A percentile compares a stretch with the other conserved stretches of the same genome.
Conservation (phyloP, 2,888 invertebrate genomes). For the Theristus sp. region DNA sequence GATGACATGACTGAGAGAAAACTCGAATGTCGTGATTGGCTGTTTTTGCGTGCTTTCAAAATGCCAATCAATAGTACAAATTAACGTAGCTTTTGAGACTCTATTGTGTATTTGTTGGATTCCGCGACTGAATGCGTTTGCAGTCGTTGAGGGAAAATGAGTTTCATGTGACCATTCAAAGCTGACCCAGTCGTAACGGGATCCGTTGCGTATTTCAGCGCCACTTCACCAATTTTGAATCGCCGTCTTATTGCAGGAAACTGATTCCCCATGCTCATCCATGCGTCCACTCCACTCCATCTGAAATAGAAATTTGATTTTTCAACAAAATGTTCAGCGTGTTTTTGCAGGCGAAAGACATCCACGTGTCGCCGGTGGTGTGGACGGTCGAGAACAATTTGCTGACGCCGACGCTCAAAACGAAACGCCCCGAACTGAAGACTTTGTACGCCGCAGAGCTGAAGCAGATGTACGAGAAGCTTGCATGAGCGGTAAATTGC, state of each 20-base stretch:
- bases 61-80: background rate
- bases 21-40: background rate
- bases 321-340: background rate
- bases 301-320: no score
- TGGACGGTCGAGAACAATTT: conserved; percentile 92
- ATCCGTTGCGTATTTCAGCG: no score
- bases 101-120: background rate
- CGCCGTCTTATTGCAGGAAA: no score
- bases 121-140: no score
- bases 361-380: conserved; percentile 76
- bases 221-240: no score
- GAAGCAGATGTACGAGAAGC: background rate
- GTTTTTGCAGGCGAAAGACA: conserved; percentile 46
- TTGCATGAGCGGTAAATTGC: conserved; percentile 41
- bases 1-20: background rate
- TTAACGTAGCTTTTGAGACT: background rate
- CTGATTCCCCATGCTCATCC: no score
- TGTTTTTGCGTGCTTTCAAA: background rate
- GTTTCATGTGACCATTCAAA: no score
- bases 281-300: no score
- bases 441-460: background rate
- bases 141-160: no score
- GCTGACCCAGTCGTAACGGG: no score
- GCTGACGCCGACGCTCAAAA: conserved; percentile 82
- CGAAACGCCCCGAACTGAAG: conserved; percentile 51